A percentile compares a stretch with the other conserved stretches of the same genome.
phyloP scores from a whole-genome alignment of 1,140 invertebrate species.

The Cydia strobilella region DNA sequence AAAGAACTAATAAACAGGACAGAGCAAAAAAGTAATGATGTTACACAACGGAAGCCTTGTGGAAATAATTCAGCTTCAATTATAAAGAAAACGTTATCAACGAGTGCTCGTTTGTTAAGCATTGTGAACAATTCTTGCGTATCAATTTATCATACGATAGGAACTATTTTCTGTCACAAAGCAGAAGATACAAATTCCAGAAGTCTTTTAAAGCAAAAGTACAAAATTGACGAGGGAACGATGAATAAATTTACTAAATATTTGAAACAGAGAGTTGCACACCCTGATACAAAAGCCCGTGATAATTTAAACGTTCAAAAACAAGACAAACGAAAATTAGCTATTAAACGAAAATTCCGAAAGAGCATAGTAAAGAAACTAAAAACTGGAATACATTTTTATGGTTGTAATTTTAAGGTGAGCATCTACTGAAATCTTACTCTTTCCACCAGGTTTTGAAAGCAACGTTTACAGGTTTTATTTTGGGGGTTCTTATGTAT shows the following conservation, averaged over 20 bases:
- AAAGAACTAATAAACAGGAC: not conserved
- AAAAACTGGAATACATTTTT: conserved; percentile 72
- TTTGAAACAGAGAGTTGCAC: not conserved
- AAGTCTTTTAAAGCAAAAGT: not conserved
- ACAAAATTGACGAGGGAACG: not conserved
- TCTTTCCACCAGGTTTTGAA: not conserved
- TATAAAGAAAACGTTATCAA: not conserved
- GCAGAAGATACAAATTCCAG: not conserved
- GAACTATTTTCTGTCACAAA: not conserved
- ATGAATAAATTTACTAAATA: not conserved
- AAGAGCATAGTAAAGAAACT: conserved; percentile 61
- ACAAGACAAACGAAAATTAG: not conserved
- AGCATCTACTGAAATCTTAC: not conserved
- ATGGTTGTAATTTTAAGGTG: conserved; percentile 76
- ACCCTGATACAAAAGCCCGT: not conserved
- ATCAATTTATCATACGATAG: not conserved
- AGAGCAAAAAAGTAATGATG: not conserved
- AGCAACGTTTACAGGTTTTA: too few species aligned
- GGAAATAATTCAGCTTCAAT: not conserved
- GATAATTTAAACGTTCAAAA: not conserved
- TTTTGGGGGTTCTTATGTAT: too few species aligned
- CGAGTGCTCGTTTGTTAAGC: not conserved
- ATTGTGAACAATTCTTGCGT: not conserved
- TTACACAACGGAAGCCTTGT: not conserved
- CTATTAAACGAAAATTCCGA: not conserved